These are phyloP conservation scores for Cacatua alba DNA, from an alignment of 2,113 vertebrate species.

Conservation along the genomic window DNA sequence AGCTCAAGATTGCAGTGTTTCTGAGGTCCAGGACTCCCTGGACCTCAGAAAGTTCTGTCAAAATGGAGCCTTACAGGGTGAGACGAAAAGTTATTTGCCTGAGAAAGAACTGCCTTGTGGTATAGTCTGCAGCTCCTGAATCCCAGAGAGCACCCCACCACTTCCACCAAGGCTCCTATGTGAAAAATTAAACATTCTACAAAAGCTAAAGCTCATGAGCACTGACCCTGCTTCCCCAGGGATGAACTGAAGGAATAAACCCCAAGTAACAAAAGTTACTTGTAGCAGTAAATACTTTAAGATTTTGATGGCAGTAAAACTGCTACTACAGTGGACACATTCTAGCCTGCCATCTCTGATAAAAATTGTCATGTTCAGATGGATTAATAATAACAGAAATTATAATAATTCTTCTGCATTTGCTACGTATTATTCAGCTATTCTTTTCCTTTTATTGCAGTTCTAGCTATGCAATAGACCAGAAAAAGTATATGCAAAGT, in stretches of 20 bases:
- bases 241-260: neutral
- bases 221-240: neutral
- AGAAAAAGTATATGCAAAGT: neutral
- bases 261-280: neutral
- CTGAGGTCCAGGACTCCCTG: neutral
- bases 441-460: neutral
- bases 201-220: neutral
- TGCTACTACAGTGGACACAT: neutral
- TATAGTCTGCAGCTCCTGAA: neutral
- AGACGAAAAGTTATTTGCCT: conserved; percentile 17
- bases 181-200: neutral
- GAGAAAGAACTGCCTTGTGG: neutral
- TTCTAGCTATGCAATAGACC: neutral
- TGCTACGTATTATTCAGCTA: neutral
- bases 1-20: conserved; percentile 43
- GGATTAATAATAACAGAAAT: neutral
- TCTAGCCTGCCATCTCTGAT: neutral
- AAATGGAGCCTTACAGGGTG: neutral
- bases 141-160: neutral
- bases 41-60: conserved; percentile 1
- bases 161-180: neutral
- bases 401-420: neutral
- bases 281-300: neutral
- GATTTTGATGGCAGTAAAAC: neutral
- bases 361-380: neutral